These are phyloP conservation scores for Pogonomyrmex barbatus DNA, from an alignment of 1,140 invertebrate genomes.

Conservation along the genomic window DNA sequence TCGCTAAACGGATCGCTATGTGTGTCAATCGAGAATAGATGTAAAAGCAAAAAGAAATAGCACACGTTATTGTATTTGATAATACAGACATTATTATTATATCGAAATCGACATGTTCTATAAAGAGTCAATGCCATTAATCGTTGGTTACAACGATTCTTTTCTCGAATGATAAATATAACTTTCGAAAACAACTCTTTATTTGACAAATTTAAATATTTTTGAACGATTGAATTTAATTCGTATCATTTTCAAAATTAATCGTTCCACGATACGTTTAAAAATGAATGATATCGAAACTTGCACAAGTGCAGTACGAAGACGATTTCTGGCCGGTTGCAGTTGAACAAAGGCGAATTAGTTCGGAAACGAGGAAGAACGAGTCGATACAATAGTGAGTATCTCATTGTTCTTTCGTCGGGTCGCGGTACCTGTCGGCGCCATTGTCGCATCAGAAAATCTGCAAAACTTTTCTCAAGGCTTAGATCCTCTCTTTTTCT, in stretches of 20 bases:
- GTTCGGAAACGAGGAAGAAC: background rate
- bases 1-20: conserved; percentile 16
- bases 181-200: background rate
- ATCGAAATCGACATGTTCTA: background rate
- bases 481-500: background rate
- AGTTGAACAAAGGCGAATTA: conserved; percentile 12
- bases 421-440: background rate
- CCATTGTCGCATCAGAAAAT: conserved; percentile 23
- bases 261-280: background rate
- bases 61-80: conserved; percentile 6
- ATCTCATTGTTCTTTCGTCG: conserved; percentile 28
- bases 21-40: conserved; percentile 1
- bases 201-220: background rate
- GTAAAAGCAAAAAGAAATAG: background rate
- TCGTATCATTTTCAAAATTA: background rate
- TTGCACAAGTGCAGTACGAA: background rate
- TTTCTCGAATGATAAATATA: background rate
- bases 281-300: background rate
- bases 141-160: background rate
- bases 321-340: background rate
- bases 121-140: background rate
- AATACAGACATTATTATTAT: background rate
- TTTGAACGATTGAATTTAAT: background rate
- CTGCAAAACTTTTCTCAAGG: conserved; percentile 7
- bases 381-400: conserved; percentile 1